These are phyloP conservation scores for Drosophila rufa DNA, from an alignment of 1,140 invertebrate genomes.

Conservation along the genomic window DNA sequence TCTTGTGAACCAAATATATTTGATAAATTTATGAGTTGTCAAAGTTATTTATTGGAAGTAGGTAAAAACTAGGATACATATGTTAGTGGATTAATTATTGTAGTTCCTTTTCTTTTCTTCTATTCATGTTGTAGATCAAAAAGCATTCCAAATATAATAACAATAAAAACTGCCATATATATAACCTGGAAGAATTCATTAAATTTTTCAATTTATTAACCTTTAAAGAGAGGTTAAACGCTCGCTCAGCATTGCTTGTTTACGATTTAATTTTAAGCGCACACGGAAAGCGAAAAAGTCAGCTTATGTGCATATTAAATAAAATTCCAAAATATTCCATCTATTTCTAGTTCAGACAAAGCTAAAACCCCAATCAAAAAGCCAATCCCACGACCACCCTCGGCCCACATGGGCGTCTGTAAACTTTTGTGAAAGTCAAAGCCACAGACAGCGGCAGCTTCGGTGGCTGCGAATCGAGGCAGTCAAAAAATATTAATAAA, in stretches of 20 bases:
- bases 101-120: no score
- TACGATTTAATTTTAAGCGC: conserved; percentile 10
- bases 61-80: no score
- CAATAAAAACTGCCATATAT: no score
- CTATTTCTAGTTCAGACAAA: conserved; percentile 54
- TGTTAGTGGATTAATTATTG: no score
- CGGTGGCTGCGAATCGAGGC: conserved; percentile 37
- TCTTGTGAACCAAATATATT: conserved; percentile 5
- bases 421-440: conserved; percentile 62
- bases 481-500: conserved; percentile 65
- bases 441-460: conserved; percentile 51
- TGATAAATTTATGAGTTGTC: no score
- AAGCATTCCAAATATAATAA: no score
- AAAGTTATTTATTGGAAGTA: no score
- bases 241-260: conserved; percentile 12
- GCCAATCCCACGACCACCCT: conserved; percentile 33
- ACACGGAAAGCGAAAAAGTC: conserved; percentile 7
- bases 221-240: neutral
- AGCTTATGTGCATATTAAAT: conserved; percentile 34
- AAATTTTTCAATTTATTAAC: neutral
- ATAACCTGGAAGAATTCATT: neutral
- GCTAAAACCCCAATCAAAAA: conserved; percentile 52
- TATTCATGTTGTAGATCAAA: no score
- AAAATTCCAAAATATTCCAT: conserved; percentile 41
- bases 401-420: conserved; percentile 33